Base-by-base conservation (phyloP, 2,888 invertebrate genomes). In the Podotricha telesiphe region DNA sequence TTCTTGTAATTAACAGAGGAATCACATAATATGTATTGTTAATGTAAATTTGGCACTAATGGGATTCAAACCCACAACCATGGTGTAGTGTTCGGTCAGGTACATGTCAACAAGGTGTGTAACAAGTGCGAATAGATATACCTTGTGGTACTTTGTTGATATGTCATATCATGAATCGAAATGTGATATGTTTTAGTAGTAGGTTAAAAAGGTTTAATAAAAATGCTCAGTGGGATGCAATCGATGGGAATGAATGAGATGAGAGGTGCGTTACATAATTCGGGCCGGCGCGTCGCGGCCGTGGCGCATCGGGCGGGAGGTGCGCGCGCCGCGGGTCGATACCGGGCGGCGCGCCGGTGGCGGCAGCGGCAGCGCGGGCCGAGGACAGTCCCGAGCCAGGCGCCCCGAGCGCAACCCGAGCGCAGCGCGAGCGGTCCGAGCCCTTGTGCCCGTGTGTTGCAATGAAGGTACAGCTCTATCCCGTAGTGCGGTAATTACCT, bases 381-480 rank as follows among this genome's bases (percentile, higher is more conserved):
- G 66, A 74, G 72, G 71, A 61, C 76, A 76, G 78, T 77, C 72
- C 67, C 78, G 74, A 75, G 73, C 74, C 74, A 73, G 75, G 75
- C 75, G 77, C 78, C 74, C 68, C 73, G 75, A 75, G 77, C 75
- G 75, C 77, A 73, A 70, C 67, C 73, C 74, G 72, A 72, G 72
- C 53, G 51, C 28, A 73, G 69, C 69, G 73, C 74, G 71, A 71
- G 70, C 71, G 70, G 70, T 65, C 70, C 71, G 74, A 75, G 76
- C 74, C 74, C 75, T 72, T 69, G 75, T 73, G 70, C 72, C 80
- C 82, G 82, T 74, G 82, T 84, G 89, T 91, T 89, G 91, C 90
- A 83, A 92, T 92, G 92, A 89, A 92, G 92, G 92, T 92, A 92
- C 79, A 84, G 78, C 82, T 84, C 85, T 82, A 80, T 79, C 80